phyloP scores from a whole-genome alignment of 2,888 invertebrate species.

The Sthenelais limicola region DNA sequence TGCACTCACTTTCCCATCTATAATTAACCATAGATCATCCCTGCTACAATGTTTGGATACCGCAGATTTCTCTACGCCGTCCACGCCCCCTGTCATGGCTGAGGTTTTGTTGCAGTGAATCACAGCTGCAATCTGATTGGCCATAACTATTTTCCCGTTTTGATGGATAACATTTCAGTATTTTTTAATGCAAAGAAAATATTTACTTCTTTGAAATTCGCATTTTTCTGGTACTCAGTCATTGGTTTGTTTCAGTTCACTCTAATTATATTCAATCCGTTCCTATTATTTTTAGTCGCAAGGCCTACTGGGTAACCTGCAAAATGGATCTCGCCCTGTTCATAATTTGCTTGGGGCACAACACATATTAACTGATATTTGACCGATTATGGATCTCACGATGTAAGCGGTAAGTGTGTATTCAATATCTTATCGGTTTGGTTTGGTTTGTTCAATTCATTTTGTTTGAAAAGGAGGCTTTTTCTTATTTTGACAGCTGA shows the following conservation, averaged over 20 bases:
- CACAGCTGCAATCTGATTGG: constrained; percentile 3
- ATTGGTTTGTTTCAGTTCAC: too few relatives aligned
- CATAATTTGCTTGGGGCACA: background rate
- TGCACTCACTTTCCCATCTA: constrained; percentile 23
- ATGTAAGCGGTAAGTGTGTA: constrained; percentile 29
- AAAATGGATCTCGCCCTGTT: background rate
- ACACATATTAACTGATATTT: constrained; percentile 15
- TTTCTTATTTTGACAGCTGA: too few relatives aligned
- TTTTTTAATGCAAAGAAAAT: background rate
- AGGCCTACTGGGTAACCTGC: constrained; percentile 26
- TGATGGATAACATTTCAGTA: background rate
- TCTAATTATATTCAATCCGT: constrained; percentile 8
- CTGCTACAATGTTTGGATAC: background rate
- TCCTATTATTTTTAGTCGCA: constrained; percentile 8
- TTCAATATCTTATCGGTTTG: too few relatives aligned
- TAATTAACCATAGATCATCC: constrained; percentile 12
- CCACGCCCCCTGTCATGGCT: background rate
- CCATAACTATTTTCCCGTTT: background rate
- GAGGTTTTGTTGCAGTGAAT: too few relatives aligned
- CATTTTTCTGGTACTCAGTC: too few relatives aligned
- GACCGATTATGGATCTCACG: background rate
- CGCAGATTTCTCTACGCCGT: too few relatives aligned
- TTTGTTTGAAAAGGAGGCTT: too few relatives aligned
- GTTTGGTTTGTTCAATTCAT: too few relatives aligned
- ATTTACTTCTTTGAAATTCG: too few relatives aligned